Percentiles rank a stretch among this genome's conserved stretches.
Evolutionary conservation across 2,113 vertebrate genomes (phyloP).

Genomic region (Oceanites oceanicus): DNA sequence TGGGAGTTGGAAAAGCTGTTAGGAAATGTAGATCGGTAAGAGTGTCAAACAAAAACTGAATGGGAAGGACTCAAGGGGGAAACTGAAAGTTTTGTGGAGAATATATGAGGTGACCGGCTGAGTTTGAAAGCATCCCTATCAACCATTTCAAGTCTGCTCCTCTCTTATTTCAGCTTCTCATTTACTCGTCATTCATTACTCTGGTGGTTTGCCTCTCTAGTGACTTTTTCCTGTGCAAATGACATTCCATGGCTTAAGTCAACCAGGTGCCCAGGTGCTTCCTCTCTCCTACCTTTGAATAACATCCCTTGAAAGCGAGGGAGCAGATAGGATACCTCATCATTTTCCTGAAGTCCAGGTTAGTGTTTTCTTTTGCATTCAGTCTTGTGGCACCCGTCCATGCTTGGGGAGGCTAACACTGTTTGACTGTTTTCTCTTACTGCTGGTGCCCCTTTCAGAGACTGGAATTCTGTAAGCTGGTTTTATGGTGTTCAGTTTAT

Average conservation of each 20-base stretch:
- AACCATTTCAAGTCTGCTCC: constrained; percentile 18
- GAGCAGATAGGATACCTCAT: constrained; percentile 35
- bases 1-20: constrained; percentile 57
- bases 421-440: constrained; percentile 1
- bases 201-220: constrained; percentile 24
- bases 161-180: constrained; percentile 39
- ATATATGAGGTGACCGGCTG: constrained; percentile 41
- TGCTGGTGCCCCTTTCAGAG: not conserved
- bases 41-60: constrained; percentile 50
- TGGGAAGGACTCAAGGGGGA: constrained; percentile 25
- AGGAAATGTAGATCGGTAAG: constrained; percentile 55
- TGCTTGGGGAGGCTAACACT: not conserved
- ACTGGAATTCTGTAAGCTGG: not conserved
- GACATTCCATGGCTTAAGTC: constrained; percentile 41
- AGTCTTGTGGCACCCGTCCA: constrained; percentile 13
- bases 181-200: not conserved
- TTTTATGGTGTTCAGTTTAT: constrained; percentile 41
- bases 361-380: constrained; percentile 28
- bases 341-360: not conserved
- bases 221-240: constrained; percentile 34
- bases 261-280: constrained; percentile 48
- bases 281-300: constrained; percentile 1
- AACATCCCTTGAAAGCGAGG: not conserved
- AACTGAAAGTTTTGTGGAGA: constrained; percentile 39
- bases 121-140: constrained; percentile 57